phyloP scores from a whole-genome alignment of 2,113 vertebrate genomes.

The Eudyptes chrysolophus region DNA sequence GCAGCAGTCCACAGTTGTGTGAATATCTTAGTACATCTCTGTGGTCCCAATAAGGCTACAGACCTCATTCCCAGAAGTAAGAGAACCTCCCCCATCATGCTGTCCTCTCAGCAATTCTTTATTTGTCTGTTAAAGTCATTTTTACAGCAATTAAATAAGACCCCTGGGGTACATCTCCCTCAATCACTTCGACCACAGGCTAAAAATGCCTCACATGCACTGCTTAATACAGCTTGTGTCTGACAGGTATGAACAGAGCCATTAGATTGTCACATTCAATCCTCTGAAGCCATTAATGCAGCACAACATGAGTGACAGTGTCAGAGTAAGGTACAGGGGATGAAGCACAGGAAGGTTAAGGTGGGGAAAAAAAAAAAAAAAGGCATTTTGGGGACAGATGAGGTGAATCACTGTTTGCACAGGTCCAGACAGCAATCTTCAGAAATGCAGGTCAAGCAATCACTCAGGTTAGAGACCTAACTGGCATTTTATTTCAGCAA shows the following conservation, averaged over 20 bases:
- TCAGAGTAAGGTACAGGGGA: background rate
- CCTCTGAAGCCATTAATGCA: background rate
- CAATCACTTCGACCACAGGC: background rate
- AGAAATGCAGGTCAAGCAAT: background rate
- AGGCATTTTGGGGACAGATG: background rate
- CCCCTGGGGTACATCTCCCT: background rate
- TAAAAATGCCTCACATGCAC: background rate
- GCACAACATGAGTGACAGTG: background rate
- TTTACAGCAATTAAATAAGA: slow-evolving; percentile 3
- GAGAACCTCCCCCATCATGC: background rate
- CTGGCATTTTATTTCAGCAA: background rate
- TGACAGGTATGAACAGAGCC: background rate
- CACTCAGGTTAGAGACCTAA: background rate
- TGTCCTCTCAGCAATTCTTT: background rate
- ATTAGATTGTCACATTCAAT: background rate
- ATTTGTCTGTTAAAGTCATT: background rate
- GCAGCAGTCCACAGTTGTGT: background rate
- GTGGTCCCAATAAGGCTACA: background rate
- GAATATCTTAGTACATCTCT: background rate
- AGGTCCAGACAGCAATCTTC: background rate
- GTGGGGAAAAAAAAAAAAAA: background rate
- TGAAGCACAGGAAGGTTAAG: background rate
- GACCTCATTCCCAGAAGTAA: background rate
- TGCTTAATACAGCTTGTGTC: background rate
- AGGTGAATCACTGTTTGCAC: background rate